Conservation (phyloP, 2,888 invertebrate genomes). For the Ectobius pallidus region DNA sequence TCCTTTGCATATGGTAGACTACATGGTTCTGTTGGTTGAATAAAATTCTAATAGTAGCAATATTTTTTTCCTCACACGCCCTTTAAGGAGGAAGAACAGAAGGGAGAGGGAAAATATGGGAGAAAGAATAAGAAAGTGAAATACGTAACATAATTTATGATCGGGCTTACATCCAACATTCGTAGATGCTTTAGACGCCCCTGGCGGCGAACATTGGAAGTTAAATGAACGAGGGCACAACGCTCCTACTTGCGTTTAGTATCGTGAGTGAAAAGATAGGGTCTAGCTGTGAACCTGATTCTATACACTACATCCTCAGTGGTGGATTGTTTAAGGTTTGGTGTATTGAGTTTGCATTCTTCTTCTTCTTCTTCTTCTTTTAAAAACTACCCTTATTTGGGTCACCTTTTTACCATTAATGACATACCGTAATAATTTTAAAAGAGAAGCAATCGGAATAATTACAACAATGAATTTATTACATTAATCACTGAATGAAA, state of each 20-base stretch:
- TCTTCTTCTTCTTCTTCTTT: no score
- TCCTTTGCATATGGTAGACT: no score
- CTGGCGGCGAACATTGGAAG: background rate
- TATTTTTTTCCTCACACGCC: background rate
- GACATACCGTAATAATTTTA: no score
- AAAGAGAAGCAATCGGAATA: no score
- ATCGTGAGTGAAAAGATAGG: background rate
- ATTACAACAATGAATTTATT: no score
- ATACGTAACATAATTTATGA: constrained; percentile 28
- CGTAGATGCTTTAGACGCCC: background rate
- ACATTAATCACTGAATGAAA: no score
- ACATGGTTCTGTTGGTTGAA: background rate
- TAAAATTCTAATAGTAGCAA: constrained; percentile 1
- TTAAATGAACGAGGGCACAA: constrained; percentile 8
- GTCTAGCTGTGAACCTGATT: background rate
- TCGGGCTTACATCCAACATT: constrained; percentile 32
- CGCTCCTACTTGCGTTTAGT: background rate
- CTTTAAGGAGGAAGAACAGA: background rate
- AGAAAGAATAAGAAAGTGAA: constrained; percentile 29
- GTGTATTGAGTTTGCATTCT: no score
- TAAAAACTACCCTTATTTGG: no score
- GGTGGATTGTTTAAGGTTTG: no score
- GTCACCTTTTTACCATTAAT: no score
- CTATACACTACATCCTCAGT: no score
- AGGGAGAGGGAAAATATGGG: constrained; percentile 11